Evolutionary conservation across 2,888 invertebrate genomes (phyloP).

Genomic region (Abscondita cerata): DNA sequence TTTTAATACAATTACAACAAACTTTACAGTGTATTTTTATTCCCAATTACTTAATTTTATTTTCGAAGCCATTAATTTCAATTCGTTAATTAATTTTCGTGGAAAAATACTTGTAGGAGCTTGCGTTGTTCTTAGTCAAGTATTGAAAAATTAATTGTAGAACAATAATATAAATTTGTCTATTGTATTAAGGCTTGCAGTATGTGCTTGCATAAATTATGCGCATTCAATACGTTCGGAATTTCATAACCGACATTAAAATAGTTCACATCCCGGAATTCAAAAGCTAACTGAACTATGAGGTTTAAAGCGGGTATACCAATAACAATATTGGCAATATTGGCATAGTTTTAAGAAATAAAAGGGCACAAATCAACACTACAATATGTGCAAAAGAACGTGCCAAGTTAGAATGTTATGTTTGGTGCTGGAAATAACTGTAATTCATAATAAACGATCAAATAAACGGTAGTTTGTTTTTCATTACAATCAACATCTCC

Average conservation of each 20-base stretch:
- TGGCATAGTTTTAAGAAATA: conserved; percentile 29
- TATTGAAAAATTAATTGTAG: too few species aligned
- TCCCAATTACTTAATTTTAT: too few species aligned
- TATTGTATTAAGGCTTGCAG: not conserved
- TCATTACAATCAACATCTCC: not conserved
- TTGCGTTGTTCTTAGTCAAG: too few species aligned
- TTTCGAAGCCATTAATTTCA: too few species aligned
- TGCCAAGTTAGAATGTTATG: conserved; percentile 23
- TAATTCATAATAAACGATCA: conserved; percentile 1
- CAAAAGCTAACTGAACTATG: conserved; percentile 5
- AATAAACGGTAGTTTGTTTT: conserved; percentile 1
- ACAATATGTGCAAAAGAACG: conserved; percentile 32
- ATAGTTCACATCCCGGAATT: conserved; percentile 22
- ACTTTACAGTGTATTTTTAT: too few species aligned
- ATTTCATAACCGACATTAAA: conserved; percentile 31
- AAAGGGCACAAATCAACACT: conserved; percentile 31
- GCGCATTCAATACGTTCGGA: conserved; percentile 28
- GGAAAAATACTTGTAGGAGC: too few species aligned
- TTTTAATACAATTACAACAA: too few species aligned
- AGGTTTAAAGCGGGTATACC: conserved; percentile 20
- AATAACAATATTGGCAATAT: conserved; percentile 34
- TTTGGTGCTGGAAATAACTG: conserved; percentile 6
- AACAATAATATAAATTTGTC: too few species aligned
- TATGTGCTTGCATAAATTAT: conserved; percentile 31
- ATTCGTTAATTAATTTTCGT: too few species aligned